phyloP scores from a whole-genome alignment of 64 coral and sea anemone species.

The Montipora cactus region DNA sequence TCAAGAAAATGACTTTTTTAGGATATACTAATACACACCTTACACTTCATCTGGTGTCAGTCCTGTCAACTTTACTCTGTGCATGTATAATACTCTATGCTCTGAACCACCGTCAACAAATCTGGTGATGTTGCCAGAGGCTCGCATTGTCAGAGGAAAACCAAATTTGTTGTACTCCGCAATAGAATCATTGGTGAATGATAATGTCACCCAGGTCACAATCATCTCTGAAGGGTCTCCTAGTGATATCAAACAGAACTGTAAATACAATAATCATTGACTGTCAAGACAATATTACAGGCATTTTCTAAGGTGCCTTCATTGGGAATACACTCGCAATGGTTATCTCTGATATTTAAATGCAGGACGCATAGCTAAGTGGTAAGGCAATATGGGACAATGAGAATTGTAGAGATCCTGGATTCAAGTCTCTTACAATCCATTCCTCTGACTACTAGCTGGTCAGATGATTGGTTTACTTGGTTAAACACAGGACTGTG shows the following conservation, averaged over 20 bases:
- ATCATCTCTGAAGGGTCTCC: slow-evolving; percentile 94
- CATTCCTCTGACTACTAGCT: too few species aligned
- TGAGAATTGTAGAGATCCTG: too few species aligned
- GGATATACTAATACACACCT: slow-evolving; percentile 54
- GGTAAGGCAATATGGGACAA: too few species aligned
- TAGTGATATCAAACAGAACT: background rate
- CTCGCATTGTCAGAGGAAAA: slow-evolving; percentile 31
- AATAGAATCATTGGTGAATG: slow-evolving; percentile 51
- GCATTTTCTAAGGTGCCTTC: background rate
- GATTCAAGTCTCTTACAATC: too few species aligned
- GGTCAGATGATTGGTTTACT: too few species aligned
- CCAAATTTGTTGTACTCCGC: slow-evolving; percentile 90
- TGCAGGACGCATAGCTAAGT: too few species aligned
- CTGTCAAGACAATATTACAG: background rate
- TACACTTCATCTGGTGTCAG: slow-evolving; percentile 72
- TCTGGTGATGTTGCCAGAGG: slow-evolving; percentile 71
- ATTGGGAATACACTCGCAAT: too few species aligned
- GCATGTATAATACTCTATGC: slow-evolving; percentile 82
- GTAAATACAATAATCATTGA: background rate
- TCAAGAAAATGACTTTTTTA: background rate
- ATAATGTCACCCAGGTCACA: slow-evolving; percentile 86
- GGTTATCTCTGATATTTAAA: too few species aligned
- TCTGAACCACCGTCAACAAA: slow-evolving; percentile 89
- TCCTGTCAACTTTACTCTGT: slow-evolving; percentile 89
- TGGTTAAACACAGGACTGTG: too few species aligned